Base-by-base conservation (phyloP, 2,113 vertebrate species). In the Barnardius zonarius region DNA sequence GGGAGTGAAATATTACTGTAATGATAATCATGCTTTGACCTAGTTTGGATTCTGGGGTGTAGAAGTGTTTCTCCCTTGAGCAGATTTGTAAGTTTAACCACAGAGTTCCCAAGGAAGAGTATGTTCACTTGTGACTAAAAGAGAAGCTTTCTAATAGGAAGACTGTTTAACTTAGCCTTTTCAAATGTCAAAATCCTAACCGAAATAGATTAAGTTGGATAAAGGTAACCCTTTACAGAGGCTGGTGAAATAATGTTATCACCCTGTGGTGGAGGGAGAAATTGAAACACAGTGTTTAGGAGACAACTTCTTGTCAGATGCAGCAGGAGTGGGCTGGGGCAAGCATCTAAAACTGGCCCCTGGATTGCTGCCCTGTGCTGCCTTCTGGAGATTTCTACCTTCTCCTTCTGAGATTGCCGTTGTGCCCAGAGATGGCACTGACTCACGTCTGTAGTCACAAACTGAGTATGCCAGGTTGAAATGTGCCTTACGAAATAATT, bases 181-280 rank as follows among this genome's bases (percentile, higher is more conserved):
- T 94, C 95, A 93, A 92, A 94, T 84, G 88, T 94, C 93, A 95
- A 25, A 92, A 81, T 82, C 62, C 83, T 95, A 94, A 93, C 39
- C 39, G 49, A 82, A 94, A 57, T 27, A 62, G 86, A 92, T 81
- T 6, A 75, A 84, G 66, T 43, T 83, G 64, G 88, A 52, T 84
- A 61, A 88, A 95, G 80, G 61, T 90, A 93, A 89, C 92, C 93
- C 62, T 75, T 86, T 92, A 46, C 80, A 96, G 94, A 96, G 91
- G 93, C 81, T 93, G 93, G 68, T 78, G 83, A 96, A 96, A 96
- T 93, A 96, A 93, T 90, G 69, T 91, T 68, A 31, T 82, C 3
- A 37, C 93, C 96, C 92, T 94, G 91, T 96, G 95, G 93, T 86
- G 30, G 83, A 57, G 74, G 35, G 61, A 75, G 86, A 62, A 86